Percentiles rank a stretch among this genome's conserved stretches.
These are phyloP conservation scores for Etheostoma perlongum DNA, from an alignment of 2,797 vertebrate species.

Conservation along the genomic window DNA sequence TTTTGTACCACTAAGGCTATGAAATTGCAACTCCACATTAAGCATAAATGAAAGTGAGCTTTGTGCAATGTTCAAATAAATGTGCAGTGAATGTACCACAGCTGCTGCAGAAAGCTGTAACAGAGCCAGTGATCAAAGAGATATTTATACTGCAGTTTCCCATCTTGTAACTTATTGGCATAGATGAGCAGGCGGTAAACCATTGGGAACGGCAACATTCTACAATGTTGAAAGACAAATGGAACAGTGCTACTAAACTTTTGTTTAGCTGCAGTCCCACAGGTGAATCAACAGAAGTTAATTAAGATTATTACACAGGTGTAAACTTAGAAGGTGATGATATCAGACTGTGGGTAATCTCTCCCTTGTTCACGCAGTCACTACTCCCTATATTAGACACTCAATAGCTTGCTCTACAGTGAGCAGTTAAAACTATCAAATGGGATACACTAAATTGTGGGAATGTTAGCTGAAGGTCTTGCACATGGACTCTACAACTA, in stretches of 20 bases:
- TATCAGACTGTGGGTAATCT: too few relatives aligned
- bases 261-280: background rate
- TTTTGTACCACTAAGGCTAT: background rate
- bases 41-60: background rate
- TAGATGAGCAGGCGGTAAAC: constrained; percentile 1
- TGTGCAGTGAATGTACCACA: constrained; percentile 6
- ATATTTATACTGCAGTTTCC: background rate
- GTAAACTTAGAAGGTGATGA: constrained; percentile 1
- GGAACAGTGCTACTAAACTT: background rate
- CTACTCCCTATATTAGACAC: background rate
- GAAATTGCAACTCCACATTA: background rate
- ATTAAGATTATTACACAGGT: constrained; percentile 3
- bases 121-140: constrained; percentile 12
- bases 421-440: background rate
- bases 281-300: constrained; percentile 1
- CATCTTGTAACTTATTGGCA: background rate
- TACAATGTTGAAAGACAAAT: background rate
- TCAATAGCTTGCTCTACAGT: background rate
- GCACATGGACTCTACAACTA: too few relatives aligned
- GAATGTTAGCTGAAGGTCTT: background rate
- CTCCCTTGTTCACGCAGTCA: background rate
- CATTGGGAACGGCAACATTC: background rate
- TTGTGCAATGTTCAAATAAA: constrained; percentile 3
- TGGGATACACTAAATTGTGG: background rate
- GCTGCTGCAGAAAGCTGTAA: background rate